Evolutionary conservation across 2,888 invertebrate genomes (phyloP).

Genomic region (Caenorhabditis doughertyi): DNA sequence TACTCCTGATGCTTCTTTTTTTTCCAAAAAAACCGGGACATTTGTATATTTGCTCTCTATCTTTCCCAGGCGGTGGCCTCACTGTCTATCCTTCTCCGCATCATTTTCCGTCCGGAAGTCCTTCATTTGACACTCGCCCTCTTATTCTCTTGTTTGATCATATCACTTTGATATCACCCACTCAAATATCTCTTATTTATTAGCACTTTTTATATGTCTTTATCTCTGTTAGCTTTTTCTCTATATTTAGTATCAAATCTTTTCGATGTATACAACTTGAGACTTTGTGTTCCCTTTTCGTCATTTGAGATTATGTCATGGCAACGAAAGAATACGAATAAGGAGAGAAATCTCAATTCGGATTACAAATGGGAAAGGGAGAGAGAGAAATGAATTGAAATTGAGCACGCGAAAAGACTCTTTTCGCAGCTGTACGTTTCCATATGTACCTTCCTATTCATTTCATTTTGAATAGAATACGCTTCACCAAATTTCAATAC

Average conservation of each 20-base stretch:
- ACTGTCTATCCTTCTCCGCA: constrained; percentile 13
- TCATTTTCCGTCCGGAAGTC: constrained; percentile 56
- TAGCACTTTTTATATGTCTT: constrained; percentile 6
- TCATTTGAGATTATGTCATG: constrained; percentile 27
- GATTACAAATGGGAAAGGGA: constrained; percentile 8
- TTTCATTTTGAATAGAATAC: constrained; percentile 22
- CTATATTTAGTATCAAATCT: not conserved
- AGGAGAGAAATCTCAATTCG: constrained; percentile 10
- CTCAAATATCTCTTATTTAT: not conserved
- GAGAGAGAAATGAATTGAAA: constrained; percentile 12
- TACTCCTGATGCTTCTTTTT: constrained; percentile 4
- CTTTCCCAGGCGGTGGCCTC: constrained; percentile 31
- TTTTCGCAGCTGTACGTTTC: constrained; percentile 46
- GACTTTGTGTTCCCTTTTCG: not conserved
- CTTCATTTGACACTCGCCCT: constrained; percentile 62
- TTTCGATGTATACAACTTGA: not conserved
- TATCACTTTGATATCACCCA: constrained; percentile 46
- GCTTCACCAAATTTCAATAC: constrained; percentile 16
- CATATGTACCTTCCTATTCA: constrained; percentile 13
- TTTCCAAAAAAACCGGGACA: constrained; percentile 52
- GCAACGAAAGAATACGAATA: constrained; percentile 22
- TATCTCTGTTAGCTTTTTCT: not conserved
- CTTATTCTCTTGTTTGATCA: constrained; percentile 50
- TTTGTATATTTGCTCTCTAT: constrained; percentile 47
- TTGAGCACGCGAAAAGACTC: constrained; percentile 24